Evolutionary conservation across 2,888 invertebrate species (phyloP).

Genomic region (Archaeoteleia sp.): DNA sequence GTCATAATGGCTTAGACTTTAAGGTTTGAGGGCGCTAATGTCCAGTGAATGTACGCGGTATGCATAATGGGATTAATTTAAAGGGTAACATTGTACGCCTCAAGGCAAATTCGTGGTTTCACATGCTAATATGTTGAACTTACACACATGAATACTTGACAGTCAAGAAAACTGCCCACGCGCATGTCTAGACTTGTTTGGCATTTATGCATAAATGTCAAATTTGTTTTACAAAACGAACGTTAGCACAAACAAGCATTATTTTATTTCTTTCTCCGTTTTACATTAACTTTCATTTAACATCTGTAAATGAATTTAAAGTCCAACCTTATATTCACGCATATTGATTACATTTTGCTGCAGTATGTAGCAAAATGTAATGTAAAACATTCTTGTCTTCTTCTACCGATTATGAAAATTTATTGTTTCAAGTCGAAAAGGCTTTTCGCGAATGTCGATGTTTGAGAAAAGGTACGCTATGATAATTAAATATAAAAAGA

Average conservation of each 20-base stretch:
- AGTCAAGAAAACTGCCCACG: slow-evolving; percentile 21
- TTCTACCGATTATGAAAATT: slow-evolving; percentile 3
- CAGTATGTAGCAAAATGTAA: neutral
- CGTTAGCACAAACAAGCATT: too few species aligned
- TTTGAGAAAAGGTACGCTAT: slow-evolving; percentile 16
- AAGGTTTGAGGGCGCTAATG: slow-evolving; percentile 63
- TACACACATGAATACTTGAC: slow-evolving; percentile 19
- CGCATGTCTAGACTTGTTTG: neutral
- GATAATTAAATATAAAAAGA: slow-evolving; percentile 36
- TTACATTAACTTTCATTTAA: too few species aligned
- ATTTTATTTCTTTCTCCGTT: slow-evolving; percentile 1
- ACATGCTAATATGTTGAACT: slow-evolving; percentile 39
- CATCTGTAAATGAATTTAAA: too few species aligned
- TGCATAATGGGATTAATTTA: slow-evolving; percentile 71
- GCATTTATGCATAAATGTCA: neutral
- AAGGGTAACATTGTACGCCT: slow-evolving; percentile 58
- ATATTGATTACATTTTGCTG: slow-evolving; percentile 4
- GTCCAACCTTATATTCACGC: neutral
- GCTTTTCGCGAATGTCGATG: slow-evolving; percentile 7
- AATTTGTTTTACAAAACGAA: too few species aligned
- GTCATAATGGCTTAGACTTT: slow-evolving; percentile 64
- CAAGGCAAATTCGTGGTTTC: slow-evolving; percentile 47
- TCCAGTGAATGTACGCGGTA: slow-evolving; percentile 58
- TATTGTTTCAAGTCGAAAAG: neutral
- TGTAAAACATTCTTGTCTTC: too few species aligned